phyloP scores from a whole-genome alignment of 2,797 vertebrate genomes.

The Acanthornis magna region DNA sequence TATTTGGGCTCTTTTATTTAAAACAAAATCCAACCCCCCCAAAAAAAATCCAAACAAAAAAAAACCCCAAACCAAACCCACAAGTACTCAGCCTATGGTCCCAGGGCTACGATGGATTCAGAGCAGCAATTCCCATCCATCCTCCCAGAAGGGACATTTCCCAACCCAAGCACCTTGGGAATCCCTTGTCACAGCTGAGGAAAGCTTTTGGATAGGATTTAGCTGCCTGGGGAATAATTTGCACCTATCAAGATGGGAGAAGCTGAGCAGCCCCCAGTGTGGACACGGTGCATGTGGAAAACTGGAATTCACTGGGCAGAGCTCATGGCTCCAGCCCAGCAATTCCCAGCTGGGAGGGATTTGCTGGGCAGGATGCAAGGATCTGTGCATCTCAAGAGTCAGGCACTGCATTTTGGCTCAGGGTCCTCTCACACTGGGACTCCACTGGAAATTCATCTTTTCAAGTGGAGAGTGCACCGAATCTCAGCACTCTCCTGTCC shows the following conservation, averaged over 20 bases:
- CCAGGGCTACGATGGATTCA: neutral
- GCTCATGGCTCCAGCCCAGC: neutral
- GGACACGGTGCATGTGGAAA: neutral
- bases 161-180: neutral
- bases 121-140: neutral
- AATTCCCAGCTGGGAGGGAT: neutral
- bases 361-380: neutral
- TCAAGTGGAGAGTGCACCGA: neutral
- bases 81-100: neutral
- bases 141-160: neutral
- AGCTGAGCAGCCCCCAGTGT: neutral
- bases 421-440: neutral
- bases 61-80: too few species aligned
- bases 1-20: neutral
- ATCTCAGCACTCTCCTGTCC: neutral
- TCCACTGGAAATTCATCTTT: neutral
- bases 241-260: neutral
- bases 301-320: neutral
- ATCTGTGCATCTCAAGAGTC: neutral
- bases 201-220: neutral
- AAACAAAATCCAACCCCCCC: too few species aligned
- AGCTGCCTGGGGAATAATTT: neutral
- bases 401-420: neutral
- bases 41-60: neutral
- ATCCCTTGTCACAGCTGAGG: neutral